Base-by-base conservation (phyloP, 2,797 vertebrate genomes). In the Oophaga sylvatica region DNA sequence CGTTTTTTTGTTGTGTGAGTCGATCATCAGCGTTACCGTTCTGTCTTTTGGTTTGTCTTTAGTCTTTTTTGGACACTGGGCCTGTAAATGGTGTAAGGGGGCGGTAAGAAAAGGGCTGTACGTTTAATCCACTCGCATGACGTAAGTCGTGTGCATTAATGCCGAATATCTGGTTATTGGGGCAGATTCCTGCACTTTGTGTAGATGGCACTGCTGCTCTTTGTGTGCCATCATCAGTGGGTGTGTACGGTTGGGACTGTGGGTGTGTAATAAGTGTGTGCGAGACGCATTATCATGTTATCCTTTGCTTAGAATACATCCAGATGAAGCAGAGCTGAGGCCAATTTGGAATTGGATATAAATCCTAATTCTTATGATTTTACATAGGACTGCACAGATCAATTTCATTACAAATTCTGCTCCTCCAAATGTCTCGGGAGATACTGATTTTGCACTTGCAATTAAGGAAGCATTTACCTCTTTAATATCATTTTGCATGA, bases 1-100 rank as follows among this genome's bases (percentile, higher is more conserved):
- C 35, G 59, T 16, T 86, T 11, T 53, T 53, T 89, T 45, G 94
- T 94, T 90, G 94, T 92, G 9, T 93, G 92, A 87, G 90, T 94
- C 91, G 88, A 81, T 90, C 56, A 17, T 45, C 63, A 70, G 29
- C 19, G 12, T 83, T 83, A 53, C 16, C 62, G 5, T 76, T 77
- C 31, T 65, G 53, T 63, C 5, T 5, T 5, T 29, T 79, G 31
- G 5, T 77, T 15, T 78, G 20, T 65, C 31, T 60, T 77, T 15
- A 59, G 20, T 65, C 19, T 60, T 65, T 56, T n/a, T 22, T 77
- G 22, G 2, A 56, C n/a, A 22, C 13, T 26, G 48, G 48, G 48
- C 53, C 48, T 53, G 48, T 53, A 53, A 53, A 53, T 53, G 35
- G 35, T 41, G 35, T 41, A 41, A 41, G 35, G 22, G 70, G n/a